phyloP scores from a whole-genome alignment of 1,140 invertebrate genomes.

The Drosophila azteca region DNA sequence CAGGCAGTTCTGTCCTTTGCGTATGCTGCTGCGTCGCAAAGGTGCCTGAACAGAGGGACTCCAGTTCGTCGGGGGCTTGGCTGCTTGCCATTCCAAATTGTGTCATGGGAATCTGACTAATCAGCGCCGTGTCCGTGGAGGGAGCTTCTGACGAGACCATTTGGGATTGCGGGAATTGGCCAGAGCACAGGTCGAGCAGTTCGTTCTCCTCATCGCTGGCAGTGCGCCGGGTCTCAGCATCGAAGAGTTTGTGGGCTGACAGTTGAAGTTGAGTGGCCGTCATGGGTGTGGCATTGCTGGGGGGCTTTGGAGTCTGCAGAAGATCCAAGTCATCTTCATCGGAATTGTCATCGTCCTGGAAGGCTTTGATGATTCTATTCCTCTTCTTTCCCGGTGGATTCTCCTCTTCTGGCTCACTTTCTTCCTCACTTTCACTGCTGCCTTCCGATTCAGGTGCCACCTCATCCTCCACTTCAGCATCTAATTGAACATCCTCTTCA shows the following conservation, averaged over 20 bases:
- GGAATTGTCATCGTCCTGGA: slow-evolving; percentile 70
- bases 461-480: slow-evolving; percentile 22
- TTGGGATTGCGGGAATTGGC: slow-evolving; percentile 82
- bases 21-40: slow-evolving; percentile 58
- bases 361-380: slow-evolving; percentile 69
- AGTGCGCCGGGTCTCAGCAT: slow-evolving; percentile 65
- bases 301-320: slow-evolving; percentile 69
- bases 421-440: slow-evolving; percentile 40
- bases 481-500: slow-evolving; percentile 58
- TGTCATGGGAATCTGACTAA: slow-evolving; percentile 75
- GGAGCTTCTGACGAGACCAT: slow-evolving; percentile 33
- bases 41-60: slow-evolving; percentile 56
- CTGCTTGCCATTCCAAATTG: slow-evolving; percentile 32
- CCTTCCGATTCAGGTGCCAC: slow-evolving; percentile 36
- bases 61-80: slow-evolving; percentile 56
- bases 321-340: slow-evolving; percentile 81
- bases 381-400: slow-evolving; percentile 42
- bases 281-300: slow-evolving; percentile 63
- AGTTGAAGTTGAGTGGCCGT: slow-evolving; percentile 53
- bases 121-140: slow-evolving; percentile 35
- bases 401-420: slow-evolving; percentile 26
- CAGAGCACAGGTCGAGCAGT: slow-evolving; percentile 85
- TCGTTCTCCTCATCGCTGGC: slow-evolving; percentile 84
- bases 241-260: slow-evolving; percentile 63
- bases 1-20: not conserved